These are phyloP conservation scores for Xyrauchen texanus DNA, from an alignment of 2,113 vertebrate species.

Conservation along the genomic window DNA sequence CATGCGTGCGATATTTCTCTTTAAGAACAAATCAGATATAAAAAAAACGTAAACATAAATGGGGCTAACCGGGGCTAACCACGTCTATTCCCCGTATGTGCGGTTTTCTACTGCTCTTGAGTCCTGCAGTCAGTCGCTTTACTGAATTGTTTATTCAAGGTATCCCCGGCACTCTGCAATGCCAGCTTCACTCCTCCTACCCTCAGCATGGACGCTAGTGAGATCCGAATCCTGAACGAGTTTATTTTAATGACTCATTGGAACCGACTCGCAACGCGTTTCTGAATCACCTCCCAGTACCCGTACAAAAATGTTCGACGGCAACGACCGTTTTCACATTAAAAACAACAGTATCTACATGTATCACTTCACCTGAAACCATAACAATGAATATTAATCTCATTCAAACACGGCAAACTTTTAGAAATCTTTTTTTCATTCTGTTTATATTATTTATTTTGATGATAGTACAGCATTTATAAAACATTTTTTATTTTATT, in stretches of 20 bases:
- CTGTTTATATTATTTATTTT: too few relatives aligned
- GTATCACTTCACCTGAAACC: too few relatives aligned
- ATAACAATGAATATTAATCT: too few relatives aligned
- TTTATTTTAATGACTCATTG: not conserved
- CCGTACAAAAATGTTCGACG: not conserved
- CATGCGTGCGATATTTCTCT: conserved; percentile 6
- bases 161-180: conserved; percentile 59
- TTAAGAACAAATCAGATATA: conserved; percentile 4
- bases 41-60: not conserved
- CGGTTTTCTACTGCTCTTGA: conserved; percentile 28
- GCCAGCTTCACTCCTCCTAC: conserved; percentile 57
- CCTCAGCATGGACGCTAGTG: conserved; percentile 39
- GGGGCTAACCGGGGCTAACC: conserved; percentile 7
- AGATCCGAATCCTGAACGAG: not conserved
- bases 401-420: too few relatives aligned
- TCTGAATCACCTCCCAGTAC: too few relatives aligned
- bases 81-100: conserved; percentile 32
- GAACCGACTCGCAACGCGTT: not conserved
- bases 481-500: too few relatives aligned
- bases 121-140: conserved; percentile 52
- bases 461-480: too few relatives aligned
- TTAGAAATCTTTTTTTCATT: too few relatives aligned
- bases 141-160: conserved; percentile 60
- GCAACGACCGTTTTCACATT: not conserved
- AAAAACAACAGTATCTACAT: not conserved